Evolutionary conservation across 2,888 invertebrate genomes (phyloP).

Genomic region (Clepsis dumicolana): DNA sequence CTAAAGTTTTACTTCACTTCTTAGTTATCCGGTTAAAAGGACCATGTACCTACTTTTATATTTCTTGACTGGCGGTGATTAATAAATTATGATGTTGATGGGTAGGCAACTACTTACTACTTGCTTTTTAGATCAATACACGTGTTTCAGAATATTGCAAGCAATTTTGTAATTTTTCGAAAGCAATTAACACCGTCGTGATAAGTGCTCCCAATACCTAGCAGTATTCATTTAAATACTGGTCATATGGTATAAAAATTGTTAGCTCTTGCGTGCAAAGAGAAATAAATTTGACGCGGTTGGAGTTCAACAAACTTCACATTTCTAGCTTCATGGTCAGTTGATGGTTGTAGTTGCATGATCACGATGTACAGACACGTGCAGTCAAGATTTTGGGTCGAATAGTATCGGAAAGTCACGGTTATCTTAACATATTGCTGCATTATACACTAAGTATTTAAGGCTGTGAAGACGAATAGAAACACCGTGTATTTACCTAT

Average conservation of each 20-base stretch:
- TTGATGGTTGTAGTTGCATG: conserved; percentile 55
- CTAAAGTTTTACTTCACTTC: too few species aligned
- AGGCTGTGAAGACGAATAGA: neutral
- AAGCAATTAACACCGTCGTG: conserved; percentile 13
- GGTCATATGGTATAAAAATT: neutral
- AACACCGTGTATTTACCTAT: neutral
- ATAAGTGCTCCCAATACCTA: neutral
- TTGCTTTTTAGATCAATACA: neutral
- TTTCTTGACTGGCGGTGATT: neutral
- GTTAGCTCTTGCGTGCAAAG: conserved; percentile 12
- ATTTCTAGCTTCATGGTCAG: conserved; percentile 50
- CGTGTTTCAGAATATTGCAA: neutral
- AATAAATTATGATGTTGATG: neutral
- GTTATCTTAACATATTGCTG: conserved; percentile 23
- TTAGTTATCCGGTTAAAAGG: neutral
- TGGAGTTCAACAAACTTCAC: conserved; percentile 35
- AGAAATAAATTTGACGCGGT: conserved; percentile 19
- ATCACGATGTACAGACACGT: conserved; percentile 59
- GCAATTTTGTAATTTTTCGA: neutral
- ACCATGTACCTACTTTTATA: neutral
- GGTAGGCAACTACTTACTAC: neutral
- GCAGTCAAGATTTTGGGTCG: conserved; percentile 44
- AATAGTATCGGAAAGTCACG: conserved; percentile 19
- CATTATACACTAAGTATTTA: conserved; percentile 3
- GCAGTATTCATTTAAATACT: neutral